These are phyloP conservation scores for Axea sp. DNA, from an alignment of 2,888 invertebrate genomes.

Conservation along the genomic window DNA sequence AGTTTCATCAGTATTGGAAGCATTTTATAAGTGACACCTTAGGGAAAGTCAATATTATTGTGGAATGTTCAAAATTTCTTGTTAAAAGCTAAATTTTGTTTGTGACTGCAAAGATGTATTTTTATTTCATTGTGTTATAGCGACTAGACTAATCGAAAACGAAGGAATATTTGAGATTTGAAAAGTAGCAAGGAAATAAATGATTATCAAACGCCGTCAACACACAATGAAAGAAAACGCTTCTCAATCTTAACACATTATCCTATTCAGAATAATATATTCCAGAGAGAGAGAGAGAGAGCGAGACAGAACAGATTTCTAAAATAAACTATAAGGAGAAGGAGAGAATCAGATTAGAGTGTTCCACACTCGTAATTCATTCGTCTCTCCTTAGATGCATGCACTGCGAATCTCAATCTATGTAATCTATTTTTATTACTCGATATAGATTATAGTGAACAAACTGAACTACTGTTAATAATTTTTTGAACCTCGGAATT, in stretches of 20 bases:
- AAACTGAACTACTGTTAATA: conserved; percentile 46
- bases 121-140: conserved; percentile 15
- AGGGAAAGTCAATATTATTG: conserved; percentile 3
- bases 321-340: conserved; percentile 8
- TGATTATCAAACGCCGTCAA: no score
- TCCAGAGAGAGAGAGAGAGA: conserved; percentile 31
- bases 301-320: conserved; percentile 3
- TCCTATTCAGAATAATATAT: conserved; percentile 30
- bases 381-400: conserved; percentile 73
- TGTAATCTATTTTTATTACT: conserved; percentile 80
- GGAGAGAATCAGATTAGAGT: conserved; percentile 36
- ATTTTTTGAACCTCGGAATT: conserved; percentile 59
- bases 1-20: conserved; percentile 34
- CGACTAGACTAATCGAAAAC: conserved; percentile 9
- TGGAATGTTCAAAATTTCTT: not conserved
- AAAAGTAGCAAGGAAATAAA: conserved; percentile 29
- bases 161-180: conserved; percentile 11
- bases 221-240: conserved; percentile 32
- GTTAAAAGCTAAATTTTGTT: conserved; percentile 9
- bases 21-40: conserved; percentile 24
- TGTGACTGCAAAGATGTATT: conserved; percentile 11
- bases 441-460: conserved; percentile 66
- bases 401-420: conserved; percentile 77
- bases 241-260: conserved; percentile 44
- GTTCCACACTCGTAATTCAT: conserved; percentile 46